Conservation (phyloP, 2,797 vertebrate species). For the Artibeus lituratus region DNA sequence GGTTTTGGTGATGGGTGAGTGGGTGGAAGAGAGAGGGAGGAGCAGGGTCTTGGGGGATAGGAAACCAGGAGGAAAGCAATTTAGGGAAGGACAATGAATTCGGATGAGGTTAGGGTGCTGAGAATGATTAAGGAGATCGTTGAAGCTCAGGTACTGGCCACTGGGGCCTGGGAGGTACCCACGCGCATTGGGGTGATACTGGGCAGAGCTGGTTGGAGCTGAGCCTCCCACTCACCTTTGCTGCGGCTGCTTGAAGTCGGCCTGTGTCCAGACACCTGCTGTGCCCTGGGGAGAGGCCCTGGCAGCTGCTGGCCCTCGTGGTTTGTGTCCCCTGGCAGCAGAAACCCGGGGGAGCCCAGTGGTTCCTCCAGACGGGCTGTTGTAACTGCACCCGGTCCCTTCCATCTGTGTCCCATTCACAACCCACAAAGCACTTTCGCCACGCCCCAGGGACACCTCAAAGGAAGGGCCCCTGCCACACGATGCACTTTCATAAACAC, state of each 20-base stretch:
- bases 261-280: background rate
- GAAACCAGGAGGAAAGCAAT: background rate
- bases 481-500: rapidly evolving
- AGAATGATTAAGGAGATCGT: background rate
- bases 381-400: background rate
- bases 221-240: background rate
- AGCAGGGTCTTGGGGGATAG: background rate
- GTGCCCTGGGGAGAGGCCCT: background rate
- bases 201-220: background rate
- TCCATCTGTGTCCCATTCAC: background rate
- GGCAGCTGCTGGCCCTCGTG: rapidly evolving
- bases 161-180: background rate
- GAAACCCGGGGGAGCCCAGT: background rate
- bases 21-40: background rate
- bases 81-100: background rate
- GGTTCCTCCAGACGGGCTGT: background rate
- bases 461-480: background rate
- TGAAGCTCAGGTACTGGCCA: background rate
- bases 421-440: background rate
- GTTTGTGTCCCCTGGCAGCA: background rate
- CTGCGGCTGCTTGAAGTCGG: background rate
- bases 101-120: background rate
- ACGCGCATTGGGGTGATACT: rapidly evolving
- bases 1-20: background rate
- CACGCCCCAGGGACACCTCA: rapidly evolving